These are phyloP conservation scores for Cantharis nigra DNA, from an alignment of 2,888 invertebrate genomes.

Conservation along the genomic window DNA sequence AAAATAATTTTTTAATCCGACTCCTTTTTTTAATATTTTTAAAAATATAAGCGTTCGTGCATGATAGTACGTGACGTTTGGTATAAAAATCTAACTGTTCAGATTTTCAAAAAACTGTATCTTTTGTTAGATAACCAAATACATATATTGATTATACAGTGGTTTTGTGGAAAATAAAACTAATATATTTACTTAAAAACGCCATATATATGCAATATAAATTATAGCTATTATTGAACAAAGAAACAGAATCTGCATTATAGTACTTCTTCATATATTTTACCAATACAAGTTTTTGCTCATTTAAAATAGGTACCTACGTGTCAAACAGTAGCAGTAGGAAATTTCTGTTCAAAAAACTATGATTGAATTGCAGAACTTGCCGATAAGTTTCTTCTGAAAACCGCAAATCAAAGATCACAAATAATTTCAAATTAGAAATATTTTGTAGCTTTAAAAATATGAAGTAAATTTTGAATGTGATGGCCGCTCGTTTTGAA, in stretches of 20 bases:
- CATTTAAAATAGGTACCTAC: neutral
- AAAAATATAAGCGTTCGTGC: slow-evolving; percentile 16
- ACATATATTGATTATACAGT: neutral
- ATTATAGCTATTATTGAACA: neutral
- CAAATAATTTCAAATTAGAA: too few relatives aligned
- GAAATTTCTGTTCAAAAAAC: neutral
- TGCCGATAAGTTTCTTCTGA: neutral
- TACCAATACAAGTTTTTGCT: neutral
- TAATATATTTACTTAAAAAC: neutral
- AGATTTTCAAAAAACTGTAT: neutral
- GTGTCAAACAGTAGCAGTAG: neutral
- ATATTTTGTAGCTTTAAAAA: too few relatives aligned
- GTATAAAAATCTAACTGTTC: neutral
- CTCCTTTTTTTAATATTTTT: neutral
- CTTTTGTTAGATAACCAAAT: neutral
- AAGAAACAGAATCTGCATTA: neutral
- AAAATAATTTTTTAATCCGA: neutral
- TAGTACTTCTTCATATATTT: neutral
- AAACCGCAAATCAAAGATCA: neutral
- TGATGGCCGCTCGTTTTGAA: too few relatives aligned
- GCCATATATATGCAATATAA: neutral
- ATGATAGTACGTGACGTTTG: slow-evolving; percentile 19
- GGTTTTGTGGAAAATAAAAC: neutral
- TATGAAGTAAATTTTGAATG: too few relatives aligned
- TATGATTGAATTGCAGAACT: neutral